Evolutionary conservation across 2,113 vertebrate species (phyloP), one percentile per base, ranked within the genome.

Genomic region (Neogobius melanostomus): DNA sequence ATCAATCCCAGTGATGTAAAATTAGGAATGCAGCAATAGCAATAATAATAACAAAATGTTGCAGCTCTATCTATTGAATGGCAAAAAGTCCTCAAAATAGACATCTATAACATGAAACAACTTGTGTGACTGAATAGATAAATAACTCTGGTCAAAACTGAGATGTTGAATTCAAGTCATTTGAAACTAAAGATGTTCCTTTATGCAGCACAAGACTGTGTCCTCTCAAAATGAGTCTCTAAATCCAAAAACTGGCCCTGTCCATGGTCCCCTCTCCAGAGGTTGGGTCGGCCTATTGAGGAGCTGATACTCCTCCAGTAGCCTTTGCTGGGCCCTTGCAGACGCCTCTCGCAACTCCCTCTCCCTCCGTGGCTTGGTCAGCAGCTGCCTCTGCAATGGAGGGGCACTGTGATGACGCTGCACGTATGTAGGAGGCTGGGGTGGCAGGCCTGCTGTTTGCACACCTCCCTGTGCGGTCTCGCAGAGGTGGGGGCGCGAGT

Each of bases 171-270:
- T 36, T 36, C 3, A 36, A 36, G 28, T 36, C 1, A 36, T 36
- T 36, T 36, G 28, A 36, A 3, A 53, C 2, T n/a, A 16, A 53
- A 53, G 51, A 8, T 53, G 51, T 16, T 16, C 7, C 12, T 52
- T 6, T 53, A 8, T 53, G 49, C n/a, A 6, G 45, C 52, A 46
- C 8, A 50, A 47, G 42, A 1, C n/a, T 61, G 28, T 11, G 4
- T 6, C 28, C 16, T 51, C 11, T 72, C 36, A 49, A 43, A 77
- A 5, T 7, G 6, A 53, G 3, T 0, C 0, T 6, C 78, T 85
- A 93, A 74, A 93, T 89, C 93, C 92, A 93, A 75, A 93, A 87
- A 77, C 93, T 92, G 75, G 84, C 83, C 72, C 91, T 88, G 48
- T 92, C 82, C 53, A 86, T n/a, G 0, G 80, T 16, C 0, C 71